Evolutionary conservation across 2,113 vertebrate genomes (phyloP), one percentile per base, ranked within the genome.

Genomic region (Ciconia stormi): DNA sequence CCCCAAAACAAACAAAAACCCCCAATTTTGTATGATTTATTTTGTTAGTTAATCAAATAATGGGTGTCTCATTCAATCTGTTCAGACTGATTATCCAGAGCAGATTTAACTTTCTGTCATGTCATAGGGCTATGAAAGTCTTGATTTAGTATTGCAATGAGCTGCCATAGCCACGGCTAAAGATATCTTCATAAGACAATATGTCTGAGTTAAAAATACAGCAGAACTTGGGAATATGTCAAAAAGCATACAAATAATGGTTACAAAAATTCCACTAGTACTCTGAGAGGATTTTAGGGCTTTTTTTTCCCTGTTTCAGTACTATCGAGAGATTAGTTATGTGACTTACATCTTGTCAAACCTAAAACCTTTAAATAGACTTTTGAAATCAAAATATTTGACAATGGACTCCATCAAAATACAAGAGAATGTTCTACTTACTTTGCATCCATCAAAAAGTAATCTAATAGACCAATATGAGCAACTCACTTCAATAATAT

Each of bases 311-410:
- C 7, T 13, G 5, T 30, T 95, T 79, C 65, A 85, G 38, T 52
- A 78, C 46, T 67, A 87, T 82, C 56, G 87, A 95, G 84, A 79
- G 78, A 91, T 89, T 87, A 91, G 66, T 65, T 90, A 82, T 46
- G 44, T 72, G 65, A 92, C 61, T 93, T 82, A 74, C 15, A 90
- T 71, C 78, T 89, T 91, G 81, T 94, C 91, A 94, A 95, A 89
- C 56, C 36, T 79, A 95, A 96, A 87, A 79, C 53, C 77, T 93
- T 94, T 82, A 93, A 91, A 91, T 34, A 91, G 61, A 85, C 40
- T 91, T 94, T 11, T 53, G 66, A 93, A 94, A 96, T 92, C 32
- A 94, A 94, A 96, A 91, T 92, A 95, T 94, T 92, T 97, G 90
- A 93, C 72, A 84, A 38, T 63, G 69, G 69, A 89, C 67, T 93